Conservation (phyloP, 2,888 invertebrate genomes). For the Drosophila tripunctata region DNA sequence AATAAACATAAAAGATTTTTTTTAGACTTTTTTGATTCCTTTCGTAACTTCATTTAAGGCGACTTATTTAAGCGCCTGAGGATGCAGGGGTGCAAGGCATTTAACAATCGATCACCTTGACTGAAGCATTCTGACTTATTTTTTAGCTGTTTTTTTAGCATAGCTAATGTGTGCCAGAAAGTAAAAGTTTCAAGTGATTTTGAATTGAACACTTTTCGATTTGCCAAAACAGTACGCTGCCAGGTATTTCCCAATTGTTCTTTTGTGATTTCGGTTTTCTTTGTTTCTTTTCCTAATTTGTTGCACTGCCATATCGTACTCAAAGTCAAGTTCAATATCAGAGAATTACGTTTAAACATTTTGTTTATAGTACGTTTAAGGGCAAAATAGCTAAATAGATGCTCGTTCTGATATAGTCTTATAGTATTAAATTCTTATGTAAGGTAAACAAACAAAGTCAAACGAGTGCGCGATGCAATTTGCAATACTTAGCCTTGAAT, state of each 20-base stretch:
- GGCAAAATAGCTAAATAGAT: constrained; percentile 33
- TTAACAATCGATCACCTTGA: too few species aligned
- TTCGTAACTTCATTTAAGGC: too few species aligned
- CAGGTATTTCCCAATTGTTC: constrained; percentile 70
- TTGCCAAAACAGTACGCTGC: constrained; percentile 65
- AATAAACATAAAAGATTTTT: too few species aligned
- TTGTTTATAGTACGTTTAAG: constrained; percentile 49
- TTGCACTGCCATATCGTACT: not conserved
- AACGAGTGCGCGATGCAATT: constrained; percentile 48
- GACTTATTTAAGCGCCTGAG: too few species aligned
- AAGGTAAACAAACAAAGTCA: constrained; percentile 70
- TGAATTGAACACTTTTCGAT: constrained; percentile 39
- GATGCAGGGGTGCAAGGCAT: too few species aligned
- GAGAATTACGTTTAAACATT: constrained; percentile 17
- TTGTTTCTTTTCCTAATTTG: not conserved
- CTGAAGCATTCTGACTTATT: too few species aligned
- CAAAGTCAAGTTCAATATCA: constrained; percentile 74
- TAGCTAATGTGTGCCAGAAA: constrained; percentile 66
- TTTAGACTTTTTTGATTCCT: too few species aligned
- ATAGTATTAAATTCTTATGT: constrained; percentile 48
- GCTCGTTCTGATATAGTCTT: too few species aligned
- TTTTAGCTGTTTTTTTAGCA: constrained; percentile 1
- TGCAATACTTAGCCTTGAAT: constrained; percentile 53
- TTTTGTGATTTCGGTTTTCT: constrained; percentile 28
- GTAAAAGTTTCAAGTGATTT: constrained; percentile 62